These are phyloP conservation scores for Epinotia ramella DNA, from an alignment of 2,888 invertebrate species.

Conservation along the genomic window DNA sequence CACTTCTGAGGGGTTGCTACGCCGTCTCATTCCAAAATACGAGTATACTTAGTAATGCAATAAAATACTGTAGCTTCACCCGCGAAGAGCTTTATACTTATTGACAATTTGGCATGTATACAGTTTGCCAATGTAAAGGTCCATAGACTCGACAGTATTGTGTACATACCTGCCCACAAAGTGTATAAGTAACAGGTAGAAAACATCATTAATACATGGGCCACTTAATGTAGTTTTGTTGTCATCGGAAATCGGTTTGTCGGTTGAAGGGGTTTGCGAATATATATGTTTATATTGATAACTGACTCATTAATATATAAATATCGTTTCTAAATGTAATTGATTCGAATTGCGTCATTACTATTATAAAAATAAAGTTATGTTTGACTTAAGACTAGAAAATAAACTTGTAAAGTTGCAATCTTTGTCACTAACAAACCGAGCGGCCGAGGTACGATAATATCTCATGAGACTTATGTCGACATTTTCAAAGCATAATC, in stretches of 20 bases:
- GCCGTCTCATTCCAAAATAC: background rate
- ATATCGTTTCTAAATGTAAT: background rate
- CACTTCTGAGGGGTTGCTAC: background rate
- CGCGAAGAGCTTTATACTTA: background rate
- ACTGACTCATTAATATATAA: background rate
- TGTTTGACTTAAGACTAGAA: background rate
- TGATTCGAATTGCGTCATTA: background rate
- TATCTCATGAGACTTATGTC: background rate
- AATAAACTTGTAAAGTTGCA: background rate
- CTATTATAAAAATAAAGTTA: background rate
- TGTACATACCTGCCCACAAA: background rate
- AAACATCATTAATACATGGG: background rate
- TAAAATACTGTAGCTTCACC: background rate
- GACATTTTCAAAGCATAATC: constrained; percentile 1
- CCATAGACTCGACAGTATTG: background rate
- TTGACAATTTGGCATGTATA: constrained; percentile 1
- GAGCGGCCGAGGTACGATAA: constrained; percentile 38
- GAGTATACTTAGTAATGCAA: background rate
- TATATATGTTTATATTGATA: background rate
- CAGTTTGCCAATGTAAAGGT: background rate
- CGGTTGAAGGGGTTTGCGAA: background rate
- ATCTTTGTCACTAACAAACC: background rate
- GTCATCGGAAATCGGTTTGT: constrained; percentile 3
- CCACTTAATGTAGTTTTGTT: background rate
- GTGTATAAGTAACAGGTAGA: background rate